These are phyloP conservation scores for Dinomys branickii DNA, from an alignment of 2,113 vertebrate species.

Conservation along the genomic window DNA sequence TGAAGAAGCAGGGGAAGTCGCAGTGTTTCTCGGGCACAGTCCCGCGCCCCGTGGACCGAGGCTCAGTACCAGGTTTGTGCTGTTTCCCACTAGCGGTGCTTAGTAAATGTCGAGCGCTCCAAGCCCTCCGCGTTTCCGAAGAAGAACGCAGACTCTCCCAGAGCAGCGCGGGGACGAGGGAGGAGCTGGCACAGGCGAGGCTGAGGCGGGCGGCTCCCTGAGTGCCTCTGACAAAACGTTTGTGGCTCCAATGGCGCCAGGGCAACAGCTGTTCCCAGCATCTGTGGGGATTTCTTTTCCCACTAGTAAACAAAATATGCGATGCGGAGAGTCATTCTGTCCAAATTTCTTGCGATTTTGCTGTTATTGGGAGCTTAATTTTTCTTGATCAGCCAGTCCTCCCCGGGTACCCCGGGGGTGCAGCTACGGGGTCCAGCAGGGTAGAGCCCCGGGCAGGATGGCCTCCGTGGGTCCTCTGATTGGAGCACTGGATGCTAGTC, in stretches of 20 bases:
- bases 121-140: neutral
- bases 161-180: no score
- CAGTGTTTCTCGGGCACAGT: no score
- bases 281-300: constrained; percentile 99
- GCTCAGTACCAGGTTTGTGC: neutral
- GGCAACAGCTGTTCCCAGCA: constrained; percentile 99
- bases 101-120: no score
- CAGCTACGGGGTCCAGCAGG: no score
- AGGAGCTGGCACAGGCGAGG: constrained; percentile 1
- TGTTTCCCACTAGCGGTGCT: neutral
- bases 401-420: no score
- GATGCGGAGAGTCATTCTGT: constrained; percentile 98
- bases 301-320: constrained; percentile 99
- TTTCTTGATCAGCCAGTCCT: constrained; percentile 99
- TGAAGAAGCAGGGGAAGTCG: no score
- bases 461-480: constrained; percentile 88
- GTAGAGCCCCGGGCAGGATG: constrained; percentile 22
- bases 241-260: constrained; percentile 95
- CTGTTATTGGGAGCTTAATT: constrained; percentile 95
- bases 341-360: constrained; percentile 96
- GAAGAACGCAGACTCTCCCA: neutral
- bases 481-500: constrained; percentile 85
- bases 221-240: constrained; percentile 95
- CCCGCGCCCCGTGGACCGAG: no score
- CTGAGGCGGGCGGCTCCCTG: constrained; percentile 85